These are phyloP conservation scores for Anastatus disparis DNA, from an alignment of 1,140 invertebrate species.

Conservation along the genomic window DNA sequence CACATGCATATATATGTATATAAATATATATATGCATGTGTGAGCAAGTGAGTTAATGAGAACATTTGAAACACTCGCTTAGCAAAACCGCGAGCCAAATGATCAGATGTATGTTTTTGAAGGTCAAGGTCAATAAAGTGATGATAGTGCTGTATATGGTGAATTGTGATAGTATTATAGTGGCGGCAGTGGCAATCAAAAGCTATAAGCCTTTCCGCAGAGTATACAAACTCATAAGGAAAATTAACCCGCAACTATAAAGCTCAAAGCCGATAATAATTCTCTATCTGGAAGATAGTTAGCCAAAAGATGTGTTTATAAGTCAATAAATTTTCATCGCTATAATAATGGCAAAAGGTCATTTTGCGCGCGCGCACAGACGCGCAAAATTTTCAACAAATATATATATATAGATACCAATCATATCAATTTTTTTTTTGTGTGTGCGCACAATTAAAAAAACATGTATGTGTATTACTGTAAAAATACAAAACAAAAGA, in stretches of 20 bases:
- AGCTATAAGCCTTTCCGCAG: constrained; percentile 8
- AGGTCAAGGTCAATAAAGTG: neutral
- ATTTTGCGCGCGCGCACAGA: too few relatives aligned
- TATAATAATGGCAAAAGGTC: too few relatives aligned
- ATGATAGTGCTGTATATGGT: neutral
- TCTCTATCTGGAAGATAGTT: too few relatives aligned
- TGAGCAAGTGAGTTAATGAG: constrained; percentile 4
- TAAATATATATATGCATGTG: neutral
- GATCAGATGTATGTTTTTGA: neutral
- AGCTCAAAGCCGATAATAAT: too few relatives aligned
- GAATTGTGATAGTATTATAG: neutral
- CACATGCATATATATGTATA: neutral
- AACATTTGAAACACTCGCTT: neutral
- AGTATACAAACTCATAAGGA: neutral
- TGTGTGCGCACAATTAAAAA: too few relatives aligned
- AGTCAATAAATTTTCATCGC: too few relatives aligned
- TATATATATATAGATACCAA: too few relatives aligned
- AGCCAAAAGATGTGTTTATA: too few relatives aligned
- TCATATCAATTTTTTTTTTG: too few relatives aligned
- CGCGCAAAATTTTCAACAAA: too few relatives aligned
- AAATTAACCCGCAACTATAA: neutral
- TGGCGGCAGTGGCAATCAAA: neutral
- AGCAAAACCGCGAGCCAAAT: constrained; percentile 18
- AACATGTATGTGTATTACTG: neutral
- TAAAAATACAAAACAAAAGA: too few relatives aligned